Conservation (phyloP, 2,888 invertebrate genomes). For the Octonoba sinensis region DNA sequence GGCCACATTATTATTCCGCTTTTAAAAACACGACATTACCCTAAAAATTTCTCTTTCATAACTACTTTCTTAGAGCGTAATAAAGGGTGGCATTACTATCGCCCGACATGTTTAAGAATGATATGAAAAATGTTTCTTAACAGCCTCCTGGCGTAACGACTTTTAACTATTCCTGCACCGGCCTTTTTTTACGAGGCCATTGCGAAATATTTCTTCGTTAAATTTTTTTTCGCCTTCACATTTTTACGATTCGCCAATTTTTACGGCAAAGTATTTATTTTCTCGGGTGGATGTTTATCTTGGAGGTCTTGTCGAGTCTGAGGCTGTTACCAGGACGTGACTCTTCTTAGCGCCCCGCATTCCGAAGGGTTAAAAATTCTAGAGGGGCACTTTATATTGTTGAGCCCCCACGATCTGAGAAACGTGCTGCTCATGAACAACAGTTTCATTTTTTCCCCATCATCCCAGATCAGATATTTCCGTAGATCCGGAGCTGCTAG, state of each 20-base stretch:
- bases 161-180: background rate
- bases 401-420: background rate
- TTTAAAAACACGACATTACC: conserved; percentile 6
- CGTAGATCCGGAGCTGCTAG: no score
- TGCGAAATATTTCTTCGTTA: conserved; percentile 1
- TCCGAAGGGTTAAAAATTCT: background rate
- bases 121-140: conserved; percentile 6
- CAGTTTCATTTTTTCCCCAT: background rate
- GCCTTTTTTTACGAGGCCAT: background rate
- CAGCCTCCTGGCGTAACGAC: background rate
- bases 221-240: background rate
- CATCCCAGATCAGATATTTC: background rate
- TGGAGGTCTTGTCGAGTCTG: background rate
- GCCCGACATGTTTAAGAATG: background rate
- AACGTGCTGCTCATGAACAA: background rate
- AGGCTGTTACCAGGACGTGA: background rate
- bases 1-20: conserved; percentile 2
- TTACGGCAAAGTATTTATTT: background rate
- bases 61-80: background rate
- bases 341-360: background rate
- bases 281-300: conserved; percentile 1
- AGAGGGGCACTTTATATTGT: background rate
- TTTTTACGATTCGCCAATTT: conserved; percentile 6
- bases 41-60: background rate
- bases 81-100: background rate